These are phyloP conservation scores for Drosophila bocqueti DNA, from an alignment of 1,140 invertebrate genomes.

Conservation along the genomic window DNA sequence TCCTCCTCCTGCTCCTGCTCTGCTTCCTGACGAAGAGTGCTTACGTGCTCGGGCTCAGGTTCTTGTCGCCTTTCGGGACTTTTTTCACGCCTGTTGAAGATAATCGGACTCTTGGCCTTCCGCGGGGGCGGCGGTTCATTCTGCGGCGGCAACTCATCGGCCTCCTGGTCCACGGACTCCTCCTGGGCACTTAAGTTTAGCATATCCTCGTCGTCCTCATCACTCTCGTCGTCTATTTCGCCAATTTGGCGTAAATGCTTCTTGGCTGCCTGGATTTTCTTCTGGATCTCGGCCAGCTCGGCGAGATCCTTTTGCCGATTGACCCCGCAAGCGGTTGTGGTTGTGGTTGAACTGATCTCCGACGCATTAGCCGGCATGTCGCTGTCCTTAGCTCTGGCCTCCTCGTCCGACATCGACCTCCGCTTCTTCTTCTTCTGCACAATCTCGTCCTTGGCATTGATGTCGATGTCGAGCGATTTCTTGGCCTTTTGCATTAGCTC, in stretches of 20 bases:
- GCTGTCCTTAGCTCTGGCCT: slow-evolving; percentile 67
- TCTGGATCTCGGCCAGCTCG: slow-evolving; percentile 76
- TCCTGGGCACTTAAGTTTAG: slow-evolving; percentile 86
- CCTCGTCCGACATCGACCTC: slow-evolving; percentile 45
- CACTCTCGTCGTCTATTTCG: slow-evolving; percentile 71
- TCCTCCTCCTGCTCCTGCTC: neutral
- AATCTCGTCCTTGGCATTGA: slow-evolving; percentile 65
- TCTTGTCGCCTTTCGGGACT: slow-evolving; percentile 30
- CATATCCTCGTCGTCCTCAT: slow-evolving; percentile 86
- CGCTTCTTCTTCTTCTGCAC: slow-evolving; percentile 76
- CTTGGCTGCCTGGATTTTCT: slow-evolving; percentile 86
- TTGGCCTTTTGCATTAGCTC: slow-evolving; percentile 85
- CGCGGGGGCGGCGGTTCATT: slow-evolving; percentile 23
- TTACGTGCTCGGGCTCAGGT: neutral
- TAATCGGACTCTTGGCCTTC: slow-evolving; percentile 75
- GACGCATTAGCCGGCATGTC: slow-evolving; percentile 85
- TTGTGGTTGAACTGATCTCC: slow-evolving; percentile 81
- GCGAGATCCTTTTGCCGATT: slow-evolving; percentile 81
- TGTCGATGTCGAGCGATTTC: slow-evolving; percentile 68
- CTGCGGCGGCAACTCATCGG: slow-evolving; percentile 10
- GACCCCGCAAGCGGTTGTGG: slow-evolving; percentile 27
- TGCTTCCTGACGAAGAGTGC: neutral
- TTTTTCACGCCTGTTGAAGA: slow-evolving; percentile 67
- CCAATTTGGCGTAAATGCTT: slow-evolving; percentile 85
- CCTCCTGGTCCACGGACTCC: slow-evolving; percentile 59